Evolutionary conservation across 2,888 invertebrate species (phyloP), one percentile per base, ranked within the genome.

Genomic region (Xestia c-nigrum): DNA sequence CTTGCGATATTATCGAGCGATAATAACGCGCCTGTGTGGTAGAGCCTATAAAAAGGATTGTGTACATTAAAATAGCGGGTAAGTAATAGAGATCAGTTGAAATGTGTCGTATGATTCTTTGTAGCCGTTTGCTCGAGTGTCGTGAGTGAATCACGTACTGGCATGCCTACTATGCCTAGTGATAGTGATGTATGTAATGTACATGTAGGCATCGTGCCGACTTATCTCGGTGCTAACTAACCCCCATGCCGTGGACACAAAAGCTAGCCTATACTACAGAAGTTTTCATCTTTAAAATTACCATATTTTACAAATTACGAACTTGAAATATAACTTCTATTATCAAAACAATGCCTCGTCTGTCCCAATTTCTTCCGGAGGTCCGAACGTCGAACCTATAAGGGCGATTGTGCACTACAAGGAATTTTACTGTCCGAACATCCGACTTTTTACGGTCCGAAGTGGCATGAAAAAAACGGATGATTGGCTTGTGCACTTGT

Each of bases 81-180:
- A 21, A 77, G 16, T 69, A 79, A 72, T 63, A 52, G 31, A n/a
- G 52, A 61, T 47, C n/a, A 50, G 24, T 61, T 70, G 52, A 65
- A 69, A 38, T 57, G 64, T 21, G 72, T 5, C 43, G 46, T 47
- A 68, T 82, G 74, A 72, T 70, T 82, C 74, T 81, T 31, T 40
- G 46, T 14, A 72, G 47, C 66, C 7, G 5, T 43, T 68, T 21
- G 64, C n/a, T 67, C n/a, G 65, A 68, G 57, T 55, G 40, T 57
- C 43, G 72, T 50, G 74, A 55, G 66, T 77, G 80, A 76, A 57
- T 76, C 72, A 77, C 73, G 31, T 24, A 24, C 69, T 61, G 74
- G 57, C 38, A 59, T 59, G 31, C 31, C 31, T 31, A 59, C 31
- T 24, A 43, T 78, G 50, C 61, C 64, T 65, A 64, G 70, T 31